Base-by-base conservation (phyloP, 2,797 vertebrate species). In the Sus cebifrons region DNA sequence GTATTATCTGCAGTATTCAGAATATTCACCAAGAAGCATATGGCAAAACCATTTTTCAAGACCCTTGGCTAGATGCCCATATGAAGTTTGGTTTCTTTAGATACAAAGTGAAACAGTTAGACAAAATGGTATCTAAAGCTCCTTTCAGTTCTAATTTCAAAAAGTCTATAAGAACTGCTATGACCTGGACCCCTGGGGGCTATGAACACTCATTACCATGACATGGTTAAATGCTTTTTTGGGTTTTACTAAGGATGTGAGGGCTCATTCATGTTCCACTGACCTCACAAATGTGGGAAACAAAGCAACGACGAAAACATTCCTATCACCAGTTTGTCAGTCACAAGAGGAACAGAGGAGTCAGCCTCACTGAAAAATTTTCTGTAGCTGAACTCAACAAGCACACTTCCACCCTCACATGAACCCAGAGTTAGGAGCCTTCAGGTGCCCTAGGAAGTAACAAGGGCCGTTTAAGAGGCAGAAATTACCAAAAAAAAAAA, bases 271-370 rank as follows among this genome's bases (percentile, higher is more conserved):
- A 87, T 56, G 20, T 27, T 44, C 73, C 67, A 6, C 3, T 71
- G 65, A 89, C 13, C 68, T 77, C 70, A 74, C 9, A 29, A 49
- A 54, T 36, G 58, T 9, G n/a, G 54, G 40, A 64, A 64, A 75
- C 49, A 67, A 68, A 94, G 74, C 62, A 52, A 67, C 49, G n/a
- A 54, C 20, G 58, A 36, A 89, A 77, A 94, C 32, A n/a, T 23
- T 60, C 49, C 75, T 32, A 54, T 14, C 64, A 54, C 52, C n/a
- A 68, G 60, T 23, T 52, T n/a, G 60, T 32, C 23, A 21, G 64
- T 71, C 56, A 81, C 44, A n/a, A 85, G 68, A 83, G 40, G 40
- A 40, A 44, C 10, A 58, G 29, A 1, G 65, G 2, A 52, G 13
- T 44, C 9, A 3, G 52, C 29, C 49, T 82, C 67, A 40, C 77